Evolutionary conservation across 2,797 vertebrate species (phyloP).

Genomic region (Eupleurogrammus muticus): DNA sequence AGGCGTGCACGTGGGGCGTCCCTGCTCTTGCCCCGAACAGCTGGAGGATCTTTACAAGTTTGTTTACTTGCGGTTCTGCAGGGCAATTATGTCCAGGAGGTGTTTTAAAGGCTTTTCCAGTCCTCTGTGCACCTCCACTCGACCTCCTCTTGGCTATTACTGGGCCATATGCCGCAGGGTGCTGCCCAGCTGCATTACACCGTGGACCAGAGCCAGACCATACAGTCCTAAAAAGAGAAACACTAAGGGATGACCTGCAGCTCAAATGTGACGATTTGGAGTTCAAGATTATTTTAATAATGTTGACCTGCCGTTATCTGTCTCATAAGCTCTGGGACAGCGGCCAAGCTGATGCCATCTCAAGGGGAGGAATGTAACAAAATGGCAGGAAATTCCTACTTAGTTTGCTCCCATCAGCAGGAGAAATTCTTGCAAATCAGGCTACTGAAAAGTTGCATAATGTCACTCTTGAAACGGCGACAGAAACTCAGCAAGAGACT

Average conservation of each 20-base stretch:
- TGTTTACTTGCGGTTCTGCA: constrained; percentile 39
- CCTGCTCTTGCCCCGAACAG: constrained; percentile 12
- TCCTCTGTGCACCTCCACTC: constrained; percentile 41
- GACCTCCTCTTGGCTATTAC: constrained; percentile 40
- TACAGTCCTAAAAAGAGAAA: constrained; percentile 1
- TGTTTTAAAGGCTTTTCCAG: constrained; percentile 64
- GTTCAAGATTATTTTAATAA: constrained; percentile 47
- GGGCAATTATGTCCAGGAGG: constrained; percentile 26
- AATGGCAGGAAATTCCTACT: constrained; percentile 86
- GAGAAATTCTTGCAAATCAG: constrained; percentile 63
- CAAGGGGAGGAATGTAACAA: constrained; percentile 74
- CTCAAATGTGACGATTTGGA: background rate
- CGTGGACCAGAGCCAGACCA: constrained; percentile 5
- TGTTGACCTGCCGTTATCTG: constrained; percentile 69
- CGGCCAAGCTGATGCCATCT: constrained; percentile 79
- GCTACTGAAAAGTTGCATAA: constrained; percentile 49
- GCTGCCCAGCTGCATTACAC: constrained; percentile 15
- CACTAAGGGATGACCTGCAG: constrained; percentile 15
- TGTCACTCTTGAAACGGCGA: constrained; percentile 22
- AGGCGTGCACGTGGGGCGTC: constrained; percentile 38
- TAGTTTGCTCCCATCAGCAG: constrained; percentile 63
- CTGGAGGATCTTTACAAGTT: constrained; percentile 33
- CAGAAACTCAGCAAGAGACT: background rate
- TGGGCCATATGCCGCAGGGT: constrained; percentile 35
- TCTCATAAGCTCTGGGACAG: constrained; percentile 66